A percentile compares a stretch with the other conserved stretches of the same genome.
These are phyloP conservation scores for Asbolus verrucosus DNA, from an alignment of 1,140 invertebrate genomes.

Conservation along the genomic window DNA sequence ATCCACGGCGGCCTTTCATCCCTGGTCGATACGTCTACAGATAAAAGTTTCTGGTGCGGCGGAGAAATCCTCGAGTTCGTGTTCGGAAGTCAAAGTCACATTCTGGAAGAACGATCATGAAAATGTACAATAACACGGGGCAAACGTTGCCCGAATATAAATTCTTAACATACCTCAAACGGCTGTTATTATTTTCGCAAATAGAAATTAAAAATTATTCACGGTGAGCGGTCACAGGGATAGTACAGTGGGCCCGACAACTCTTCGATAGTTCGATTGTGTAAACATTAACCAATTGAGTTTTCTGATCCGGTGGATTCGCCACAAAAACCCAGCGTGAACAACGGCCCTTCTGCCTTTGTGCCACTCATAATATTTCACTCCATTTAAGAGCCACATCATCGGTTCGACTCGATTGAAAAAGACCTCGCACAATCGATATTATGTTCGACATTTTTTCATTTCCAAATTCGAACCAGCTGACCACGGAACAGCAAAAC, in stretches of 20 bases:
- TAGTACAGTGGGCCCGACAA: constrained; percentile 20
- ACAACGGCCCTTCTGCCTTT: constrained; percentile 32
- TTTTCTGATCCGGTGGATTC: constrained; percentile 38
- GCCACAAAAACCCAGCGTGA: constrained; percentile 30
- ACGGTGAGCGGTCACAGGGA: constrained; percentile 55
- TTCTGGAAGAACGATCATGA: constrained; percentile 63
- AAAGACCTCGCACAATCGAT: too few relatives aligned
- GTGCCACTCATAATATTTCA: constrained; percentile 36
- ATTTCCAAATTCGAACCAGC: too few relatives aligned
- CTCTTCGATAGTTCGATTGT: constrained; percentile 43
- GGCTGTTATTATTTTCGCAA: constrained; percentile 59
- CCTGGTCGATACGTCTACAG: constrained; percentile 30
- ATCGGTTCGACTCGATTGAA: neutral
- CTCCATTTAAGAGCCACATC: constrained; percentile 25
- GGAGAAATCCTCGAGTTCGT: constrained; percentile 41
- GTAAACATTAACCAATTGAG: constrained; percentile 44
- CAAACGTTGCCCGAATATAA: constrained; percentile 62
- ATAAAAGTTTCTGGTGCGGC: constrained; percentile 36
- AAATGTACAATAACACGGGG: constrained; percentile 63
- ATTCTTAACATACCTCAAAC: constrained; percentile 62
- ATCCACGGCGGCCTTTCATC: constrained; percentile 5
- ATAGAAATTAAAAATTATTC: constrained; percentile 63
- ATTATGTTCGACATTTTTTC: too few relatives aligned
- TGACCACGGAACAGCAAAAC: too few relatives aligned
- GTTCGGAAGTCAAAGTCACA: constrained; percentile 52